Base-by-base conservation (phyloP, 2,888 invertebrate species). In the Clanis bilineata region DNA sequence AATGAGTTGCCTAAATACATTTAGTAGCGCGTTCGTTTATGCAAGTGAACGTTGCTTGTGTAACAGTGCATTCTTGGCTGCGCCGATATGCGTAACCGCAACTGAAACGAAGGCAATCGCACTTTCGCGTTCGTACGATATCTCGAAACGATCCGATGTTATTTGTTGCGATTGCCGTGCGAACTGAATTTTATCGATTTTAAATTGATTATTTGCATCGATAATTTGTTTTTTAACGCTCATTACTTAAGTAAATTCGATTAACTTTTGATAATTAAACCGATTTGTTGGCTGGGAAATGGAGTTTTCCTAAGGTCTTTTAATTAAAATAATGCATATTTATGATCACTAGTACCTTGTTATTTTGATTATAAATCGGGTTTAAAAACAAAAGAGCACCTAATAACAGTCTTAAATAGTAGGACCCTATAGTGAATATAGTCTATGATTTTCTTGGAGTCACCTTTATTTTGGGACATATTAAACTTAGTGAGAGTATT, bases 51-150 rank as follows among this genome's bases (percentile, higher is more conserved):
- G 75, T 68, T 69, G 55, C 62, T 87, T 85, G 78, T 74, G 82
- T 77, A 84, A 86, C 66, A 32, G 64, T 73, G 78, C 83, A 86
- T 86, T 83, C 86, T 79, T 82, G 81, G 62, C 71, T 75, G 69
- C 63, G 72, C 69, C 75, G 70, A 76, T 76, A 78, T 81, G 85
- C 86, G 85, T 83, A 82, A 76, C 82, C 81, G 79, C 74, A 74
- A 64, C 76, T 77, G 77, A 81, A 82, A 68, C 58, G 55, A 47
- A 63, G 60, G 62, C 58, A 61, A 61, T 36, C 61, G 62, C 62
- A 67, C 66, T 69, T 67, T 66, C 64, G 64, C 66, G 63, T 61
- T 47, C 57, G 64, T 66, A 63, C 63, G 64, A 64, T 66, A 68
- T 66, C 68, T 68, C 62, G 61, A 60, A 25, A 60, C 63, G 62